Conservation (phyloP, 2,888 invertebrate species). For the Orchestes rusci region DNA sequence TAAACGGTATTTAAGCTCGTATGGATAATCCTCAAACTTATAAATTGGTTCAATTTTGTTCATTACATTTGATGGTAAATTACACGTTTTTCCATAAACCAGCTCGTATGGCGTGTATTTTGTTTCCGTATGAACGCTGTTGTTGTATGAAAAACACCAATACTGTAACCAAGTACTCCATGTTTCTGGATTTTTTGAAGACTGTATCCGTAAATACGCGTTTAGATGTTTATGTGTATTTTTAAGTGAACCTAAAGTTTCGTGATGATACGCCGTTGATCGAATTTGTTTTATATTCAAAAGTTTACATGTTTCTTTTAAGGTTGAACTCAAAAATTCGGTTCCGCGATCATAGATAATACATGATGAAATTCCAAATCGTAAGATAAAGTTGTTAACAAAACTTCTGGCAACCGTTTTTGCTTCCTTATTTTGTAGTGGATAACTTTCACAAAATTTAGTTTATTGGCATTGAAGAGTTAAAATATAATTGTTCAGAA, state of each 20-base stretch:
- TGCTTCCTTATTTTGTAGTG: constrained; percentile 2
- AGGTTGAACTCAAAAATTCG: constrained; percentile 16
- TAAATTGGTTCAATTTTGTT: constrained; percentile 17
- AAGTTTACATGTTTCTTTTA: constrained; percentile 17
- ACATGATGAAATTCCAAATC: constrained; percentile 21
- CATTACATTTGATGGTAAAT: constrained; percentile 19
- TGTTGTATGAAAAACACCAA: constrained; percentile 29
- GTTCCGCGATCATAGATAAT: constrained; percentile 22
- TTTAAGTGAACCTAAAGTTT: constrained; percentile 15
- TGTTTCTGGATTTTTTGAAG: constrained; percentile 4
- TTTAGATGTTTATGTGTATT: constrained; percentile 23
- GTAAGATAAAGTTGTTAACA: constrained; percentile 21
- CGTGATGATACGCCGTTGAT: constrained; percentile 19
- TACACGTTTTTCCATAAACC: constrained; percentile 23
- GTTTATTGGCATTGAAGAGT: constrained; percentile 5
- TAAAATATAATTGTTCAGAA: constrained; percentile 3
- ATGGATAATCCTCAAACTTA: constrained; percentile 25
- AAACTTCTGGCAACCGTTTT: constrained; percentile 2
- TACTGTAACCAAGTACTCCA: constrained; percentile 27
- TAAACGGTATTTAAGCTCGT: constrained; percentile 26
- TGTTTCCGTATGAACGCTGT: constrained; percentile 25
- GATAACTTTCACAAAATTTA: constrained; percentile 4
- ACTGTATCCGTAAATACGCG: constrained; percentile 22
- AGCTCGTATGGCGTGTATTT: constrained; percentile 26
- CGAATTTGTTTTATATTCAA: constrained; percentile 5